Evolutionary conservation across 2,888 invertebrate genomes (phyloP), one percentile per base, ranked within the genome.

Genomic region (Hyposoter dolosus): DNA sequence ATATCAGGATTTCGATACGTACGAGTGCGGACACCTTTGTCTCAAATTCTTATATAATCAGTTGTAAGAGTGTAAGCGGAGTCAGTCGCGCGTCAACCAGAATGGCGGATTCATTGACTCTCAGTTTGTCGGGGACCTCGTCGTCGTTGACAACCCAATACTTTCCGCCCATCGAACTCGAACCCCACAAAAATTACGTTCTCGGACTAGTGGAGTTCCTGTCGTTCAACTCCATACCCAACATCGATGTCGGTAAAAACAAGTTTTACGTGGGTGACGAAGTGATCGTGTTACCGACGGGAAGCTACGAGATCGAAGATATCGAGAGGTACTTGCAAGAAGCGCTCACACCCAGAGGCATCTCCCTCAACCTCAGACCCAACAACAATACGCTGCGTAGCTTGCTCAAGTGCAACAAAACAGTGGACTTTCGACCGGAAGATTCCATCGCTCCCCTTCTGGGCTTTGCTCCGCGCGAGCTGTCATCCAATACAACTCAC

Each of bases 301-400:
- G 91, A 3, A 89, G 90, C 17, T 91, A 92, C 86, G 92, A 92
- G 88, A 88, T 92, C 15, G 88, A 89, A 40, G 89, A 92, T 86
- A 89, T 91, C n/a, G 87, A 86, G 68, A 79, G 78, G 28, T 89
- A 86, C 80, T 66, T 89, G 72, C 83, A 87, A 45, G 32, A 69
- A 35, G 45, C 15, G 60, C 74, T 82, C 12, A 5, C 23, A 19
- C 56, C 19, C 4, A 56, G 15, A 40, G 40, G 23, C 40, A 74
- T 74, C 12, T 9, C 23, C 35, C 56, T 56, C 40, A 6, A 53
- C 17, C 32, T 72, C 72, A 53, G 35, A 9, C 40, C 56, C 56
- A 56, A 74, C 50, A 74, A 74, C 40, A 74, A 56, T 45, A 79
- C 79, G 40, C 60, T 77, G 43, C 75, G 77, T 40, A 84, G 83